Base-by-base conservation (phyloP, 2,113 vertebrate genomes). In the Ancistrus triradiatus region DNA sequence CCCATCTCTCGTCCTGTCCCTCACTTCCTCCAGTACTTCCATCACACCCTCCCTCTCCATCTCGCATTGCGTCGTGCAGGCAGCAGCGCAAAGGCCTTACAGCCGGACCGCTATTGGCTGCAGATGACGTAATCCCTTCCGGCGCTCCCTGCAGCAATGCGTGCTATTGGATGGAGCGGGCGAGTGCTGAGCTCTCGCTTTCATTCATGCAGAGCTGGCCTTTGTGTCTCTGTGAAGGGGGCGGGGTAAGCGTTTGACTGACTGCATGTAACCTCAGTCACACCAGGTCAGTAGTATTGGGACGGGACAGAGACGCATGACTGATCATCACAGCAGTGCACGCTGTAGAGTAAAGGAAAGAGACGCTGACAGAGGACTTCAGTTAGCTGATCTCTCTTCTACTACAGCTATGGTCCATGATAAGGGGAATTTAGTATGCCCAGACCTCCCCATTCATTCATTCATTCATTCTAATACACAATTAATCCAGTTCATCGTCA, bases 91-190 rank as follows among this genome's bases (percentile, higher is more conserved):
- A 92, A 89, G 78, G 15, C 75, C 84, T 87, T 82, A 68, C 17
- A 88, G 80, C 81, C 2, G 81, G 58, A 44, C 78, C 74, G 74
- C 82, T 72, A 97, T 98, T 98, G 96, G 96, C 85, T 84, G 80
- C 74, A 83, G 83, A 95, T 97, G 93, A 98, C 96, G 94, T 98
- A 90, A 98, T 91, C 88, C 80, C 84, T 91, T 91, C 86, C 81
- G 84, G 80, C 74, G 79, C 84, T 78, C 80, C 84, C 82, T 83
- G 82, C 81, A 81, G 73, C 44, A 75, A 84, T 78, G 80, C 50
- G 2, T 49, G 57, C 81, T 80, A 95, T 94, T 96, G 93, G 84
- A 79, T 78, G 63, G 77, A 89, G 88, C 81, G 85, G 77, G 81
- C 82, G 89, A 85, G 85, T 80, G 67, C 77, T 87, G 87, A 91